Evolutionary conservation across 1,140 invertebrate genomes (phyloP), one percentile per base, ranked within the genome.

Genomic region (Pachyrhynchus sulphureomaculatus): DNA sequence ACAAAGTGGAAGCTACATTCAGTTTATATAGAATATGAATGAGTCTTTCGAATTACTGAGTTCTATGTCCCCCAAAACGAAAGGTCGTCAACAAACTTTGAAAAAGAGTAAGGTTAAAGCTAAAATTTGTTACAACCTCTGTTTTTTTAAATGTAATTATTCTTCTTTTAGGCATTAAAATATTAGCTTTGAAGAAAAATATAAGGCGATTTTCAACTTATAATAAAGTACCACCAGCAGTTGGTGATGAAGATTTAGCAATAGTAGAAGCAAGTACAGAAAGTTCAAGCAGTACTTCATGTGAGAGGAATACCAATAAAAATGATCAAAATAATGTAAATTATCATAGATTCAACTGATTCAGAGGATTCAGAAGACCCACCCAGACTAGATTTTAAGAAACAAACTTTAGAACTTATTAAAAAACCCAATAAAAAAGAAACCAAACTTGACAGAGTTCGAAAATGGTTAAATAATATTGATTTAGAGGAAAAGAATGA

Each of bases 161-260:
- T 41, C 39, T 45, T 32, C 42, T 72, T 71, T 34, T 18, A 66
- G 71, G 52, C 24, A 42, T 65, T 18, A 53, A 66, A 18, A 62
- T 60, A 54, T 64, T 74, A 55, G 68, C 72, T 29, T 55, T 72
- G 24, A 73, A 68, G 32, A 69, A 65, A 58, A 54, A 66, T 34
- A 48, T 74, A 29, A 52, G 71, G 52, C 59, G 65, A 49, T 73
- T 68, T 23, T 60, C 55, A 21, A 55, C 68, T 34, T 65, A 65
- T 62, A 60, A 69, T n/a, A 68, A 68, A 59, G 26, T 10, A 1
- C 37, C 23, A 29, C 26, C 20, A 42, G 41, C 33, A 26, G 54
- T 52, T 21, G 62, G 57, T 45, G 62, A 64, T 55, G 41, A 63
- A 20, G 36, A 64, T 32, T 23, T 70, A 23, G 58, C 42, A 45